A percentile compares a stretch with the other conserved stretches of the same genome.
Evolutionary conservation across 2,113 vertebrate species (phyloP).

Genomic region (Panthera uncia): DNA sequence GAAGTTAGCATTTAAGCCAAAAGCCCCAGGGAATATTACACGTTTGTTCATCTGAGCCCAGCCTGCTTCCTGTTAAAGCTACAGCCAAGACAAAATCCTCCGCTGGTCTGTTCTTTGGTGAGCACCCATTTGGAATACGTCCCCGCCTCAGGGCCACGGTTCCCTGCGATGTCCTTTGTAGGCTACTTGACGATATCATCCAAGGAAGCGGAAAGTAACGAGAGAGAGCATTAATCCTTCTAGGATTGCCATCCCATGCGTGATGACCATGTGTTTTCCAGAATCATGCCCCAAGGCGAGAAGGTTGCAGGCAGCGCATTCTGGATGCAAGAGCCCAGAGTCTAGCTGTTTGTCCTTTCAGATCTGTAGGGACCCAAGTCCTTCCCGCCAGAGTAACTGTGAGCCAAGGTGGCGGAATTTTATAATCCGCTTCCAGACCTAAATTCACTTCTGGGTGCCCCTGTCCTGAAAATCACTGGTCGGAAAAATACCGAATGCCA

Average conservation of each 20-base stretch:
- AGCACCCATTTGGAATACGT: slow-evolving; percentile 39
- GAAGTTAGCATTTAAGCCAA: slow-evolving; percentile 81
- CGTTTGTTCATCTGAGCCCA: slow-evolving; percentile 71
- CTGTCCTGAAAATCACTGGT: background rate
- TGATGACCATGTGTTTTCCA: background rate
- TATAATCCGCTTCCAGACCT: background rate
- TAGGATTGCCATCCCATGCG: background rate
- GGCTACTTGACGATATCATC: background rate
- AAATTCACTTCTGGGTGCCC: background rate
- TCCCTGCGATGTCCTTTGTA: slow-evolving; percentile 10
- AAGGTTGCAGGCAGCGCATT: background rate
- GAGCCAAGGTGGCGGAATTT: background rate
- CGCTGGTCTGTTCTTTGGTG: slow-evolving; percentile 53
- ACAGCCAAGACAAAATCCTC: slow-evolving; percentile 21
- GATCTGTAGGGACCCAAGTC: background rate
- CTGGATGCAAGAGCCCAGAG: background rate
- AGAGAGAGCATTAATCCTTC: background rate
- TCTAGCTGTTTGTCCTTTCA: background rate
- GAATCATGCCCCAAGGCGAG: background rate
- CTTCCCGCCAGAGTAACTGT: background rate
- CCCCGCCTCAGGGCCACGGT: slow-evolving; percentile 44
- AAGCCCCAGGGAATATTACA: slow-evolving; percentile 74
- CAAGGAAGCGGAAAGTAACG: background rate
- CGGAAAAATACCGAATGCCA: background rate
- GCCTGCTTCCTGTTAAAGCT: slow-evolving; percentile 59